A percentile compares a stretch with the other conserved stretches of the same genome.
Conservation (phyloP, 1,140 invertebrate genomes). For the Scaptomyza pallida region DNA sequence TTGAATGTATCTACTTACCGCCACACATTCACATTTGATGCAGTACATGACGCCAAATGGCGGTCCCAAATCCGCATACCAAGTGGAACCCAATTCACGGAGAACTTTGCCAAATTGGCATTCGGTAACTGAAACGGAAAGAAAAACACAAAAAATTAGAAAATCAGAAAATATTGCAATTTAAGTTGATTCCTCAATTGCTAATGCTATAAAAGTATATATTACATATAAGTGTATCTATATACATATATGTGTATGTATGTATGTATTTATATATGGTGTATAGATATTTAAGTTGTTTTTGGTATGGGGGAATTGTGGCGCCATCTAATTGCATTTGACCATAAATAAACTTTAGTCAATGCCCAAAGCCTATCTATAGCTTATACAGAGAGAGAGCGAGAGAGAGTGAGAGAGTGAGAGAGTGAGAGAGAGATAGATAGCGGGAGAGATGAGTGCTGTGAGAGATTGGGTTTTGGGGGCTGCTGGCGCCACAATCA, state of each 20-base stretch:
- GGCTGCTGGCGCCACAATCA: slow-evolving; percentile 25
- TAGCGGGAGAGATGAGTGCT: too few species aligned
- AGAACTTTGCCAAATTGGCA: slow-evolving; percentile 94
- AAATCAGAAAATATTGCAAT: slow-evolving; percentile 38
- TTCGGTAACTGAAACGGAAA: slow-evolving; percentile 88
- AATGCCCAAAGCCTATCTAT: slow-evolving; percentile 32
- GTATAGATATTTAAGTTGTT: slow-evolving; percentile 25
- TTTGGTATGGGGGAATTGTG: slow-evolving; percentile 28
- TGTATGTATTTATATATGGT: slow-evolving; percentile 25
- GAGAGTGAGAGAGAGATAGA: background rate
- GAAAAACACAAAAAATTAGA: slow-evolving; percentile 6
- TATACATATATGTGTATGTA: slow-evolving; percentile 6
- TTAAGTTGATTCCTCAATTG: slow-evolving; percentile 11
- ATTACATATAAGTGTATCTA: slow-evolving; percentile 8
- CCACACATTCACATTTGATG: slow-evolving; percentile 95
- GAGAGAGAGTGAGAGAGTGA: background rate
- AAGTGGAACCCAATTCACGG: slow-evolving; percentile 93
- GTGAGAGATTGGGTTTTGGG: too few species aligned
- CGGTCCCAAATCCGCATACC: slow-evolving; percentile 95
- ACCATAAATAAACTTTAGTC: slow-evolving; percentile 44
- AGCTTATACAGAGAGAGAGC: background rate
- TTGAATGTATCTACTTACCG: slow-evolving; percentile 87
- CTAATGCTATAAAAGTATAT: slow-evolving; percentile 41
- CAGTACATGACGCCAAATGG: slow-evolving; percentile 97
- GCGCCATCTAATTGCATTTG: slow-evolving; percentile 54